Evolutionary conservation across 2,113 vertebrate genomes (phyloP).

Genomic region (Stegostoma tigrinum): DNA sequence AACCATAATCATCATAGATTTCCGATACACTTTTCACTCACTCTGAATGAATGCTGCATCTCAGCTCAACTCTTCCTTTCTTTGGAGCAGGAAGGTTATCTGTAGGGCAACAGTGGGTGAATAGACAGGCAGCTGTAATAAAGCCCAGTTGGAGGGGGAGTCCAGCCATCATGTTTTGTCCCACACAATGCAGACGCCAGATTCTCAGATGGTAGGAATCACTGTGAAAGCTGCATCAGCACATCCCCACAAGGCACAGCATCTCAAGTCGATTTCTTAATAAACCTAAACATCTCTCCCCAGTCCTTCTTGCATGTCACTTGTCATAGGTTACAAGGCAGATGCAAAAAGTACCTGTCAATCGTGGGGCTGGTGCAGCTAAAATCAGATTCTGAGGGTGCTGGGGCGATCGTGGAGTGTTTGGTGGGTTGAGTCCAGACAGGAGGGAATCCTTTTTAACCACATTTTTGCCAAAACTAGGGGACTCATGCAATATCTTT

Average conservation of each 20-base stretch:
- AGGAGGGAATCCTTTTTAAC: background rate
- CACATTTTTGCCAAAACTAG: background rate
- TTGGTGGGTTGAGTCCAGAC: too few relatives aligned
- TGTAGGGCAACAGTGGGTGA: background rate
- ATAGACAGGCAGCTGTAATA: background rate
- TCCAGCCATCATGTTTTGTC: background rate
- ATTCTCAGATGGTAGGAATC: background rate
- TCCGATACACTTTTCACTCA: background rate
- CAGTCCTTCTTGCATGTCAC: slow-evolving; percentile 50
- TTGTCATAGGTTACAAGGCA: slow-evolving; percentile 67
- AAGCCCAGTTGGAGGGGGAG: background rate
- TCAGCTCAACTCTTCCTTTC: background rate
- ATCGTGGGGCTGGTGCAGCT: slow-evolving; percentile 58
- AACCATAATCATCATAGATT: background rate
- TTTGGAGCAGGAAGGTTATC: slow-evolving; percentile 22
- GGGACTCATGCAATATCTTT: background rate
- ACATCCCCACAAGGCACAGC: background rate
- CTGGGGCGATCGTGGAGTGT: background rate
- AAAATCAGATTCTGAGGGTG: background rate
- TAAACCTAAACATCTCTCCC: slow-evolving; percentile 60
- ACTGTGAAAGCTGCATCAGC: background rate
- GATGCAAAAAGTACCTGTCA: slow-evolving; percentile 68
- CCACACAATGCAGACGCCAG: background rate
- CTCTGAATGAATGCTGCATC: background rate
- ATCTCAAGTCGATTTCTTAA: slow-evolving; percentile 65